phyloP scores from a whole-genome alignment of 1,140 invertebrate genomes.

The Antheraea mylitta region DNA sequence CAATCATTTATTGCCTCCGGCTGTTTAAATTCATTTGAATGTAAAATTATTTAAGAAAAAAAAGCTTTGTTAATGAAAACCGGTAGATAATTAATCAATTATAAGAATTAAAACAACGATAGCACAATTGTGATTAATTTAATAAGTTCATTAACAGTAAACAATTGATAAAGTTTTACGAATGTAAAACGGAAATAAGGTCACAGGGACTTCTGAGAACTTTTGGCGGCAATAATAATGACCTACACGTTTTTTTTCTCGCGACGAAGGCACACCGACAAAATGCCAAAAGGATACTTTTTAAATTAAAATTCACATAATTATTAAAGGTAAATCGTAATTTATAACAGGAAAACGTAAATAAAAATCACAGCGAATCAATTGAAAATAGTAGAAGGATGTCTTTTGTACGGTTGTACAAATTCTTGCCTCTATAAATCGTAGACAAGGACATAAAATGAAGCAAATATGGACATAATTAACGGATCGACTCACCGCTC shows the following conservation, averaged over 20 bases:
- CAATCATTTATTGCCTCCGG: neutral
- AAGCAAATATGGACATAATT: neutral
- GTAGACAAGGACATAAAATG: neutral
- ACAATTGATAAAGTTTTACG: neutral
- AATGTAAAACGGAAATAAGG: neutral
- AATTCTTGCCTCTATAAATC: neutral
- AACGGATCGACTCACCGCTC: neutral
- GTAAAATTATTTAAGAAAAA: no score
- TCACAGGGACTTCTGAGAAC: neutral
- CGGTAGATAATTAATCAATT: no score
- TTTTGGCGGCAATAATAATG: neutral
- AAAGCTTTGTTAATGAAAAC: no score
- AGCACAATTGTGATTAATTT: neutral
- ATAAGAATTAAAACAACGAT: neutral
- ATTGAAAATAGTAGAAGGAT: neutral
- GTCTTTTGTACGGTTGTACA: neutral
- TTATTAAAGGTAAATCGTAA: no score
- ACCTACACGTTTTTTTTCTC: neutral
- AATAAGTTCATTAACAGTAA: neutral
- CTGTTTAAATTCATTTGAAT: no score
- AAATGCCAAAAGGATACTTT: neutral
- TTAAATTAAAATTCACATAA: no score
- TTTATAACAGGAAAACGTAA: neutral
- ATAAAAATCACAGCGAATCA: neutral
- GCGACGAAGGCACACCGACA: neutral